A percentile compares a stretch with the other conserved stretches of the same genome.
phyloP scores from a whole-genome alignment of 2,888 invertebrate species.

The Pterostichus madidus region DNA sequence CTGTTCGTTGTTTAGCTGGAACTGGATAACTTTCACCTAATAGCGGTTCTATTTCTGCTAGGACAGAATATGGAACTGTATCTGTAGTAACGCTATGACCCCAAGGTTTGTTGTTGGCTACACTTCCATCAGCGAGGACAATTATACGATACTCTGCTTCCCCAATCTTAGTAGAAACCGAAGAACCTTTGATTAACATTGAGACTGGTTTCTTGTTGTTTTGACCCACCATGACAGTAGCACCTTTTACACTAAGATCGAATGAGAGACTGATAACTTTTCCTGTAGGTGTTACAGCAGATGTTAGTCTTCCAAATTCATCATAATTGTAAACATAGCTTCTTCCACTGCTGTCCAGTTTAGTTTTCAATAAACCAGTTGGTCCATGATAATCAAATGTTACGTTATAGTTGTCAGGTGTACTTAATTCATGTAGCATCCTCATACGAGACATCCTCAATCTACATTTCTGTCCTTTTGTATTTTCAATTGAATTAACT shows the following conservation, averaged over 20 bases:
- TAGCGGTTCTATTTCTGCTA: constrained; percentile 92
- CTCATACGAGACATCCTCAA: constrained; percentile 95
- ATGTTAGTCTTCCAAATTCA: constrained; percentile 94
- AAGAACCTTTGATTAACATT: constrained; percentile 92
- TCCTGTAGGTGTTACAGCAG: constrained; percentile 97
- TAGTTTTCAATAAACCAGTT: constrained; percentile 92
- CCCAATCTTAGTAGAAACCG: constrained; percentile 89
- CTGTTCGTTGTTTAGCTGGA: constrained; percentile 93
- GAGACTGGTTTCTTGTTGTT: constrained; percentile 91
- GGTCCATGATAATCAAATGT: constrained; percentile 96
- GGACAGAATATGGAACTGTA: constrained; percentile 92
- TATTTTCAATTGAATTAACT: constrained; percentile 96
- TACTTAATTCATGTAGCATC: constrained; percentile 92
- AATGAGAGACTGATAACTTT: constrained; percentile 92
- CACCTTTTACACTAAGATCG: constrained; percentile 94
- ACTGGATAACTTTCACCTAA: constrained; percentile 95
- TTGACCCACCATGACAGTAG: constrained; percentile 90
- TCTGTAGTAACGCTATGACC: constrained; percentile 93
- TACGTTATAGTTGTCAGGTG: constrained; percentile 95
- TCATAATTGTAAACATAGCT: constrained; percentile 97
- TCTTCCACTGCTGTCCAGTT: constrained; percentile 92
- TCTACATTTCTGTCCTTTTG: constrained; percentile 94
- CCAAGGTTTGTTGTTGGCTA: constrained; percentile 90
- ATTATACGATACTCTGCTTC: constrained; percentile 91
- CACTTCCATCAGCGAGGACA: constrained; percentile 90